Evolutionary conservation across 2,888 invertebrate species (phyloP), one percentile per base, ranked within the genome.

Genomic region (Microctonus brassicae): DNA sequence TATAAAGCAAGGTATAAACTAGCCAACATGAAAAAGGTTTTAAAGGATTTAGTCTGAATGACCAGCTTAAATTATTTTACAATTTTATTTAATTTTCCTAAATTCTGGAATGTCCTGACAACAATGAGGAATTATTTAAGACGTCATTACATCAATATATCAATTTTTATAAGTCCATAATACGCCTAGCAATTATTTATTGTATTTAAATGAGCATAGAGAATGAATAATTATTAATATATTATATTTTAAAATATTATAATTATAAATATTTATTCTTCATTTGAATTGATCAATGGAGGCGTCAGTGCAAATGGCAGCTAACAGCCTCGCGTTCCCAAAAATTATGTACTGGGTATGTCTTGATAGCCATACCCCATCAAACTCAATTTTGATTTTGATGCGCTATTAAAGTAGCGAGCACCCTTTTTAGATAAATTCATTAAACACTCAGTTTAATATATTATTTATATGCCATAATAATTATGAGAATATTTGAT

Each of bases 301-400:
- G 90, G 92, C 93, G 93, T 90, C 91, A 90, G 91, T 91, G 93
- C 91, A 82, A 90, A 80, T 86, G 92, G 91, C 92, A 92, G 89
- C 91, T 91, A 92, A 93, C 93, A 90, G 92, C 93, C 92, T 90
- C 92, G 83, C 90, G 76, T 74, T 81, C 78, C 82, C 88, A 94
- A 94, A 94, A 93, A 94, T 94, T 91, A 90, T 80, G 93, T 94
- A 93, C 91, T 93, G 93, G 89, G 93, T 94, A 94, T 94, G 93
- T 94, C 93, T 94, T 93, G 94, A 94, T 94, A 87, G 88, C 93
- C 94, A 94, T 94, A 94, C 94, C 93, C 93, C 93, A 90, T 91
- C 88, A 88, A 88, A 88, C 83, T 84, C 75, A 68, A 67, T 82
- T 82, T 75, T 81, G 87, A 87, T 88, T 88, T 17, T 84, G 88